Evolutionary conservation across 1,140 invertebrate genomes (phyloP).

Genomic region (Drosophila mojavensis): DNA sequence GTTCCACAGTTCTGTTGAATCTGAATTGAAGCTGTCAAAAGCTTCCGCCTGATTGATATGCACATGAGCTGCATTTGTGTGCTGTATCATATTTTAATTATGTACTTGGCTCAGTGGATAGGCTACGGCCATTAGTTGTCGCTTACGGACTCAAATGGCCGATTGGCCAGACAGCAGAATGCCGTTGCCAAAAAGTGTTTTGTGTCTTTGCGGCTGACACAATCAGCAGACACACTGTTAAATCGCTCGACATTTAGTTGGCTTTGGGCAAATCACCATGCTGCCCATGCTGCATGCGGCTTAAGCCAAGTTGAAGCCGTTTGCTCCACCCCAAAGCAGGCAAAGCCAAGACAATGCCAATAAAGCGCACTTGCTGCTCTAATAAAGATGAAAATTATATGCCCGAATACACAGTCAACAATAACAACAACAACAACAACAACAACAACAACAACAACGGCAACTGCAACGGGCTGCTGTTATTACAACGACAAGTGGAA

Average conservation of each 20-base stretch:
- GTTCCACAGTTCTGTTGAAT: neutral
- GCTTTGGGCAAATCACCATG: conserved; percentile 7
- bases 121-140: conserved; percentile 6
- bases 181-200: neutral
- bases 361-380: conserved; percentile 65
- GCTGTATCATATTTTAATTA: conserved; percentile 5
- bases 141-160: conserved; percentile 1
- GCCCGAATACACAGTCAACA: conserved; percentile 14
- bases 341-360: conserved; percentile 26
- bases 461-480: conserved; percentile 16
- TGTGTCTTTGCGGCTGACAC: conserved; percentile 10
- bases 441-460: conserved; percentile 7
- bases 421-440: neutral
- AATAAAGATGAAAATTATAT: conserved; percentile 72
- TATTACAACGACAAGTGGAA: conserved; percentile 69
- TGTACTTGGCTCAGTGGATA: neutral
- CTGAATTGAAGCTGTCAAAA: neutral
- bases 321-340: conserved; percentile 1
- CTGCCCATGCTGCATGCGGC: neutral
- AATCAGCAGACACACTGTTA: conserved; percentile 7
- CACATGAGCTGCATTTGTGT: neutral
- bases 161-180: conserved; percentile 2
- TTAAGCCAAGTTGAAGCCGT: conserved; percentile 11
- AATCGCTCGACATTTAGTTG: conserved; percentile 7
- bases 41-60: neutral